Evolutionary conservation across 1,140 invertebrate species (phyloP), one percentile per base, ranked within the genome.

Genomic region (Drosophila sproati): DNA sequence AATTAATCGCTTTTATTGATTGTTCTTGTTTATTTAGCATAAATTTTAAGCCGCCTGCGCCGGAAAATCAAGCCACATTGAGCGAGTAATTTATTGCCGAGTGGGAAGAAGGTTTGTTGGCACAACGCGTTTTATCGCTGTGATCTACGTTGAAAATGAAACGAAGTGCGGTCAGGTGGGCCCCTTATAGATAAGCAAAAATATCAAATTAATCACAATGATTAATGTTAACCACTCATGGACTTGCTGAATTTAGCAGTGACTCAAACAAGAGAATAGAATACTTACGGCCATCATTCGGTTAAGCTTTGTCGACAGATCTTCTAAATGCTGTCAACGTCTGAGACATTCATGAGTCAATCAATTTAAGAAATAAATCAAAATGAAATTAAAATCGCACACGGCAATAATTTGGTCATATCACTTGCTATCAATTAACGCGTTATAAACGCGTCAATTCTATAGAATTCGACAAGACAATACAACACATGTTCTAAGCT

Each of bases 401-500:
- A 32, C 12, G 8, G 12, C 20, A 48, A 60, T 59, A 12, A 51
- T 59, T 59, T 73, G 20, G 52, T 64, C 64, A 67, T 76, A 75
- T 87, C 71, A 73, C 54, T 81, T 82, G 72, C 80, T 82, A 86
- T 86, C 75, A 78, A 76, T 82, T 82, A 73, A 73, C 80, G 20
- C 20, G 56, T 64, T 37, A 76, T 59, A 80, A 80, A 80, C 55
- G 61, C 63, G 62, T 72, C 74, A 80, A 77, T 45, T 80, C 12
- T 39, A 48, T 47, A 63, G 48, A 66, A 55, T 51, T 57, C 35
- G 62, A 43, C 10, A 43, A 3, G 39, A 43, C 75, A 76, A 82
- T 76, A 83, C 34, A 52, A 48, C 29, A 56, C 56, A 51, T 66
- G 45, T 57, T 66, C 31, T 54, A 37, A n/a, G 45, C n/a, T 43